Evolutionary conservation across 2,113 vertebrate species (phyloP), one percentile per base, ranked within the genome.

Genomic region (Salminus brasiliensis): DNA sequence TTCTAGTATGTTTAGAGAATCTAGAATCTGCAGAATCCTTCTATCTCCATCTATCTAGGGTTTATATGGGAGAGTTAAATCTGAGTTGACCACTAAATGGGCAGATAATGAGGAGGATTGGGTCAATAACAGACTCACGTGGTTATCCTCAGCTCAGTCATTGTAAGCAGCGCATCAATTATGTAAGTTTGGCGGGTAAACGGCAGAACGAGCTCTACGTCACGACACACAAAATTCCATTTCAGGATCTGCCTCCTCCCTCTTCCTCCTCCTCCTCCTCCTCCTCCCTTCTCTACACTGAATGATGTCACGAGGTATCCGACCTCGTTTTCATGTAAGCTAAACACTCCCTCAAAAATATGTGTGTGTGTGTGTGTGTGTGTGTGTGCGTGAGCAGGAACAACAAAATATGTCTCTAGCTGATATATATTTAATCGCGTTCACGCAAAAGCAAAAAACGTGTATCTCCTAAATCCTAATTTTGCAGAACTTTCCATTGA

Each of bases 231-330:
- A 62, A 68, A 57, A 74, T 70, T 59, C 65, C 72, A 69, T 76
- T 72, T 36, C 63, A 74, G 47, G 39, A 60, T 59, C 59, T 69
- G 66, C 84, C 73, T 68, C 60, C 78, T 76, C n/a, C n/a, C n/a
- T n/a, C n/a, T n/a, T n/a, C n/a, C n/a, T n/a, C 84, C 73, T 68
- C 60, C 78, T 76, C 84, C 73, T 68, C 60, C 78, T 76, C 84
- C 73, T 68, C 60, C 78, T 76, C 81, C 74, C 78, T 78, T 83
- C 79, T 81, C 81, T 71, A 74, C 66, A 21, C 75, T 25, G 23
- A 75, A 49, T 83, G 84, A 85, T 78, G 84, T 73, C 45, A 74
- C 53, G 47, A 62, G 52, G 12, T 23, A 62, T 60, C 75, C 81
- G 84, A 81, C 84, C 81, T 83, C 62, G 18, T 75, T 81, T 66